Conservation (phyloP, 2,113 vertebrate species). For the Ardeotis arabs region DNA sequence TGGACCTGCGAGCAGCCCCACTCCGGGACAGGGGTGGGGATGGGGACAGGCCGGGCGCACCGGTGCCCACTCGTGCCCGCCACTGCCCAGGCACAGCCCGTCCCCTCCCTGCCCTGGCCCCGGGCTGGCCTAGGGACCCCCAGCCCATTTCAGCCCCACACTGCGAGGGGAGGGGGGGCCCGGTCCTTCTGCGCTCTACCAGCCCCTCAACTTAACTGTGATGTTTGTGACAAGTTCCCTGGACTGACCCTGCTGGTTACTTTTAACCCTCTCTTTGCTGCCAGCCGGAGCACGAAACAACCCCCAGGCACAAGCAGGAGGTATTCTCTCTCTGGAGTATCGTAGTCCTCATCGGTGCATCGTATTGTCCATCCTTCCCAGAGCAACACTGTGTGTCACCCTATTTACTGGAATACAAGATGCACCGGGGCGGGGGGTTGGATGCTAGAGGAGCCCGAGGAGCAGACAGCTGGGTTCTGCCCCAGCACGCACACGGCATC, state of each 20-base stretch:
- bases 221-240: conserved; percentile 50
- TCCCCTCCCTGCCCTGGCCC: background rate
- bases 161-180: background rate
- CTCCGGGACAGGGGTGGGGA: background rate
- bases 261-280: conserved; percentile 77
- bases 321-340: conserved; percentile 81
- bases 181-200: background rate
- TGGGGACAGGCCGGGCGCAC: background rate
- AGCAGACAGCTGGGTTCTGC: background rate
- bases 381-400: conserved; percentile 46
- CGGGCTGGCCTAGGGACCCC: background rate
- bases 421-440: background rate
- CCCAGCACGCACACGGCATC: background rate
- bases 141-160: background rate
- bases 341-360: conserved; percentile 46
- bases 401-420: conserved; percentile 71
- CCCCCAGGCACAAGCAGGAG: conserved; percentile 96
- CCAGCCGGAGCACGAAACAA: conserved; percentile 94
- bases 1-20: background rate
- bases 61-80: background rate
- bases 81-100: background rate
- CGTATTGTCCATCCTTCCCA: conserved; percentile 24
- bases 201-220: background rate
- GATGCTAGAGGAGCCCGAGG: background rate
- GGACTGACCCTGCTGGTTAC: conserved; percentile 78